Percentiles rank a stretch among this genome's conserved stretches.
Evolutionary conservation across 2,797 vertebrate genomes (phyloP).

Genomic region (Synanceia verrucosa): DNA sequence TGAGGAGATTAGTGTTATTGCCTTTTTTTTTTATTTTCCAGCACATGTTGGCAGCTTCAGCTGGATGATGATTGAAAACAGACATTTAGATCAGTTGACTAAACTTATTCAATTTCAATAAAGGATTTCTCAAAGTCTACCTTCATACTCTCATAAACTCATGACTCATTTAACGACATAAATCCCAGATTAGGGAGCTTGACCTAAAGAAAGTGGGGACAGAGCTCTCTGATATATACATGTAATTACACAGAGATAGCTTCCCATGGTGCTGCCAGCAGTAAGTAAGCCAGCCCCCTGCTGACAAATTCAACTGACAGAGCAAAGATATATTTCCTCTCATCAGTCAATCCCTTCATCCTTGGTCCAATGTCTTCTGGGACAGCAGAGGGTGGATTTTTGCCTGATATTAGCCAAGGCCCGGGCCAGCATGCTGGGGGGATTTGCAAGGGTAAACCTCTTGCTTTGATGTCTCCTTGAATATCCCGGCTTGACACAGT

Average conservation of each 20-base stretch:
- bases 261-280: constrained; percentile 39
- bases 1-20: constrained; percentile 17
- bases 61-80: constrained; percentile 1
- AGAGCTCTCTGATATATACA: constrained; percentile 51
- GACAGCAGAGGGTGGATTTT: constrained; percentile 67
- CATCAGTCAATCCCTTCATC: constrained; percentile 74
- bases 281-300: constrained; percentile 53
- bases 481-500: constrained; percentile 59
- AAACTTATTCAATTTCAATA: constrained; percentile 1
- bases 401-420: constrained; percentile 67
- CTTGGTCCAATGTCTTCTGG: constrained; percentile 65
- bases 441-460: constrained; percentile 70
- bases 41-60: constrained; percentile 10
- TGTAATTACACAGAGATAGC: constrained; percentile 61
- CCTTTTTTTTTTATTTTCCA: background rate
- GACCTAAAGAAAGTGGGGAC: constrained; percentile 21
- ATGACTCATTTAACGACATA: constrained; percentile 13
- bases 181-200: constrained; percentile 3
- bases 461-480: constrained; percentile 66
- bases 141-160: background rate
- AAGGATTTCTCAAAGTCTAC: background rate
- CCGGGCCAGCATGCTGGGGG: constrained; percentile 47
- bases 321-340: constrained; percentile 71
- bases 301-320: constrained; percentile 69
- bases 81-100: background rate